Base-by-base conservation (phyloP, 2,113 vertebrate species). In the Laticauda laticaudata region DNA sequence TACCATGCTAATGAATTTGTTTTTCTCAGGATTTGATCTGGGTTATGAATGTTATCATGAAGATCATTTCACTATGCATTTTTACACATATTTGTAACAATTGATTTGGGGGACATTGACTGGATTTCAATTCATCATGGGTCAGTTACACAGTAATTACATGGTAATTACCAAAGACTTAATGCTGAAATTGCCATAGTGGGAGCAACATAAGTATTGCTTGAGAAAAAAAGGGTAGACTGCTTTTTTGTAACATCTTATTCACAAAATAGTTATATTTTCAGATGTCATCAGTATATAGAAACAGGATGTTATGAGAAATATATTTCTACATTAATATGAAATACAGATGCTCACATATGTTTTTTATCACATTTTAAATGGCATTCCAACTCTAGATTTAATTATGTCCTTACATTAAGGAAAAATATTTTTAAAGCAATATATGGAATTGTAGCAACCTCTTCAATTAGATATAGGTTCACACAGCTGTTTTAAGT, bases 41-140 rank as follows among this genome's bases (percentile, higher is more conserved):
- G 94, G 95, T 91, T 86, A 29, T 95, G 95, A 95, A 94, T 96
- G 94, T 92, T 94, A 92, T 94, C 93, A 10, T 91, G 94, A 91
- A 90, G 90, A 1, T 95, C 89, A 92, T 95, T 87, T 96, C 92
- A 88, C 94, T 54, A 61, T 92, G 91, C 93, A 95, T 94, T 96
- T 96, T 96, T 95, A 90, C 92, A 93, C 94, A 94, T 94, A 92
- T 96, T 94, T 94, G 94, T 94, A 94, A 95, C 94, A 95, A 97
- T 96, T 97, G 95, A 92, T 97, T 96, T 96, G 94, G 96, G 95
- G 94, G 94, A 93, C 95, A 96, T 96, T 96, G 96, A 96, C 95
- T 96, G 93, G 95, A 87, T 93, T 96, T 96, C 34, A 86, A 96
- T 96, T 97, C 95, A 95, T 94, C 94, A 92, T 95, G 95, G 95